phyloP scores from a whole-genome alignment of 2,888 invertebrate species.

The Cenopis cana region DNA sequence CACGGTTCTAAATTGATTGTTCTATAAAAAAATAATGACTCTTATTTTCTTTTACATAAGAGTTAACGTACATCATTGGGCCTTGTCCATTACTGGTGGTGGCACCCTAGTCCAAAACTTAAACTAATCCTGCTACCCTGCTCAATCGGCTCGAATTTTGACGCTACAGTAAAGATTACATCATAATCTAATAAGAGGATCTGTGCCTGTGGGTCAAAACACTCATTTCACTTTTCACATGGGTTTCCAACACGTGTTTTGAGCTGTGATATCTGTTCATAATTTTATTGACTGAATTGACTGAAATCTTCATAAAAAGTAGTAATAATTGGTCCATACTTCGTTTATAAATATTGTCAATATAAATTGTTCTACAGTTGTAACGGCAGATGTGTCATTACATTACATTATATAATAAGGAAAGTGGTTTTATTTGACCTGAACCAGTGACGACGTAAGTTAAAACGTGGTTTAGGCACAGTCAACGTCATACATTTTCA shows the following conservation, averaged over 20 bases:
- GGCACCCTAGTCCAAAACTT: too few relatives aligned
- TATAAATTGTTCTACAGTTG: constrained; percentile 1
- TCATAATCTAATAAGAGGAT: constrained; percentile 33
- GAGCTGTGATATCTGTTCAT: not conserved
- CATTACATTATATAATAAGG: constrained; percentile 27
- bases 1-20: too few relatives aligned
- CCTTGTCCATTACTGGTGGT: too few relatives aligned
- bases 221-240: constrained; percentile 35
- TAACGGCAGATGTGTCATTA: constrained; percentile 23
- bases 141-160: not conserved
- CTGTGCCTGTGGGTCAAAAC: constrained; percentile 30
- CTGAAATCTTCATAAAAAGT: not conserved
- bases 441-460: not conserved
- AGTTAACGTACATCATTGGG: too few relatives aligned
- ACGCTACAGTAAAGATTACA: constrained; percentile 24
- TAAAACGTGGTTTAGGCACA: not conserved
- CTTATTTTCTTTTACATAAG: too few relatives aligned
- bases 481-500: too few relatives aligned
- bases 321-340: too few relatives aligned
- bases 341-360: not conserved
- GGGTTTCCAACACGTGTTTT: constrained; percentile 11
- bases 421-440: constrained; percentile 36
- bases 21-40: too few relatives aligned
- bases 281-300: too few relatives aligned
- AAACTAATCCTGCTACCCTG: not conserved